A percentile compares a stretch with the other conserved stretches of the same genome.
Evolutionary conservation across 2,113 vertebrate genomes (phyloP).

Genomic region (Glaucomys volans): DNA sequence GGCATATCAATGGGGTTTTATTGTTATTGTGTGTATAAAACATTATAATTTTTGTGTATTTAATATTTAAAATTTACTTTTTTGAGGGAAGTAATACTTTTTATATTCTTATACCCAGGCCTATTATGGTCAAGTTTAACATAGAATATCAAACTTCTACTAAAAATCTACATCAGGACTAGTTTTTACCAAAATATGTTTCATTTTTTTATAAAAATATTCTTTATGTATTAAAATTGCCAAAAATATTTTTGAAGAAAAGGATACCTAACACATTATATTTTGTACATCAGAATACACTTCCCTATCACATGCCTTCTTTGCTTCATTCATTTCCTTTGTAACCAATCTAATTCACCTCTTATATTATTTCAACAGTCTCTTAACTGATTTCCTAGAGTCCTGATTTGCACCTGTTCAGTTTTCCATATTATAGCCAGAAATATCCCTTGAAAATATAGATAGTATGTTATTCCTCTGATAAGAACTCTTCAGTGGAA

Average conservation of each 20-base stretch:
- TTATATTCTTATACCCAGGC: neutral
- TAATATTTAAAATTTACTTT: neutral
- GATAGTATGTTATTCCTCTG: neutral
- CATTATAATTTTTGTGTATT: neutral
- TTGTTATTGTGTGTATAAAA: neutral
- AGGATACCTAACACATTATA: neutral
- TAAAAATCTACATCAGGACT: neutral
- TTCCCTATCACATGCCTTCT: neutral
- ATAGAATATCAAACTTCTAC: neutral
- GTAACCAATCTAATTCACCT: neutral
- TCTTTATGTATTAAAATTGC: neutral
- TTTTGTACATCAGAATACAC: neutral
- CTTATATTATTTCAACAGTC: neutral
- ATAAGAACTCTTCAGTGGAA: neutral
- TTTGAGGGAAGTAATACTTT: conserved; percentile 2
- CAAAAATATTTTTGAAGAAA: neutral
- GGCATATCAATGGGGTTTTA: neutral
- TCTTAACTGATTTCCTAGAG: neutral
- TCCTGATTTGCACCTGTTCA: neutral
- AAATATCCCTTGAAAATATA: neutral
- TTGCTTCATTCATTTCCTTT: neutral
- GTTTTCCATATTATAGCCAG: neutral
- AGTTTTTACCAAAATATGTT: neutral
- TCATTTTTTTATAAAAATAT: neutral
- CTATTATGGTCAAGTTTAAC: neutral